Conservation (phyloP, 2,113 vertebrate species). For the Arothron firmamentum region DNA sequence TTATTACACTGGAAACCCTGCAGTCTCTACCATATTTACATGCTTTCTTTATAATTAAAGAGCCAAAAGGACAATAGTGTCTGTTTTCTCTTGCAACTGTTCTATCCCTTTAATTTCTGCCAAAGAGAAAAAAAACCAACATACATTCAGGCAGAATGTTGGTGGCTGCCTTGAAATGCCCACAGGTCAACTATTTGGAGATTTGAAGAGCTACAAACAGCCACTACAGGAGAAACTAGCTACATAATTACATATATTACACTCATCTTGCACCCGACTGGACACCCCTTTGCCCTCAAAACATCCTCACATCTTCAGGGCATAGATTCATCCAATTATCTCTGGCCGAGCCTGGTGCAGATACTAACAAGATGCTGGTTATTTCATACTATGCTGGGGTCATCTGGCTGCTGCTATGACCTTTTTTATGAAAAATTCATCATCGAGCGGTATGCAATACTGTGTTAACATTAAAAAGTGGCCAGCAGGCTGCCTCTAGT, state of each 20-base stretch:
- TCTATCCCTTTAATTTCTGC: background rate
- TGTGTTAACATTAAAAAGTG: conserved; percentile 56
- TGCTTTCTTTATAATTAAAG: too few species aligned
- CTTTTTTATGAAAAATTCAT: conserved; percentile 66
- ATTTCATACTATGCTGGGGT: conserved; percentile 44
- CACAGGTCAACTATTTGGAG: conserved; percentile 10
- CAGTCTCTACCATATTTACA: background rate
- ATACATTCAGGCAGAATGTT: background rate
- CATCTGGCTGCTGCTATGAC: conserved; percentile 49
- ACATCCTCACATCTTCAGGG: conserved; percentile 45
- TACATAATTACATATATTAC: conserved; percentile 43
- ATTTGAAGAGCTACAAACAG: conserved; percentile 25
- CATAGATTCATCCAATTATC: conserved; percentile 59
- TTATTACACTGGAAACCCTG: background rate
- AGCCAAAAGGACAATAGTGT: too few species aligned
- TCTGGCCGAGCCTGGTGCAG: conserved; percentile 18
- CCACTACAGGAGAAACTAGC: conserved; percentile 5
- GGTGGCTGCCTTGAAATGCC: conserved; percentile 8
- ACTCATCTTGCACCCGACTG: conserved; percentile 24
- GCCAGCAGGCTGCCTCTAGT: conserved; percentile 51
- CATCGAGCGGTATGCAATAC: conserved; percentile 37
- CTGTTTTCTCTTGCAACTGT: background rate
- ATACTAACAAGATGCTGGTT: conserved; percentile 39
- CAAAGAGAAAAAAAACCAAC: background rate
- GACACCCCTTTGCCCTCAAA: conserved; percentile 38